Evolutionary conservation across 1,140 invertebrate species (phyloP).

Genomic region (Drosophila repleta): DNA sequence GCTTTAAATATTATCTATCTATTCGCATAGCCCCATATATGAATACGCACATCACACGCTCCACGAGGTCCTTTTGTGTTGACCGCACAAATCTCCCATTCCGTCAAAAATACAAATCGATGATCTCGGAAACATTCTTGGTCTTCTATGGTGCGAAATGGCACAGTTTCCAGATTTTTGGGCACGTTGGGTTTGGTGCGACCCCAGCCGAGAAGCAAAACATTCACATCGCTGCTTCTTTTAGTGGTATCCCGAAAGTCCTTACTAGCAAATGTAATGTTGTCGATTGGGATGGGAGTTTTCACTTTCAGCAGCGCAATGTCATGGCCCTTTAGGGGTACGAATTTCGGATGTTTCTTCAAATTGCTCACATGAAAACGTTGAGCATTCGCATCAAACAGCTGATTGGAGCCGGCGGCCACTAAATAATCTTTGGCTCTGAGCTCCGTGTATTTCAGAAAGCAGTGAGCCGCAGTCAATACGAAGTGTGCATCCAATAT

Average conservation of each 20-base stretch:
- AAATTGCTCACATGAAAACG: conserved; percentile 18
- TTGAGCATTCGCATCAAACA: conserved; percentile 8
- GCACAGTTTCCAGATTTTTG: conserved; percentile 31
- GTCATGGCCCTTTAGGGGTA: conserved; percentile 45
- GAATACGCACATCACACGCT: conserved; percentile 54
- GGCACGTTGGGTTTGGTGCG: not conserved
- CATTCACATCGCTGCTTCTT: not conserved
- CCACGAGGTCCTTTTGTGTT: conserved; percentile 38
- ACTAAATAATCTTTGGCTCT: conserved; percentile 12
- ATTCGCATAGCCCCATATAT: not conserved
- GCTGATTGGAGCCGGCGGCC: conserved; percentile 21
- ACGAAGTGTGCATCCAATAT: conserved; percentile 49
- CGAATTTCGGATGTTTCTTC: conserved; percentile 31
- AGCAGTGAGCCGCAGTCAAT: conserved; percentile 56
- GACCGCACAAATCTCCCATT: conserved; percentile 53
- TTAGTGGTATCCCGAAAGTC: conserved; percentile 1
- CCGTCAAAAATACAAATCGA: conserved; percentile 40
- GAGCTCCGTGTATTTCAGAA: conserved; percentile 15
- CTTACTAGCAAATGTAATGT: conserved; percentile 28
- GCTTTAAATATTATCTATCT: not conserved
- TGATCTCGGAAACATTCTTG: not conserved
- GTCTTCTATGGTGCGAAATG: conserved; percentile 40
- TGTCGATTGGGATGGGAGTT: conserved; percentile 34
- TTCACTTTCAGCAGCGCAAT: conserved; percentile 43
- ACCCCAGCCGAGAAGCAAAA: conserved; percentile 56